A percentile compares a stretch with the other conserved stretches of the same genome.
These are phyloP conservation scores for Chiroxiphia lanceolata DNA, from an alignment of 2,797 vertebrate species.

Conservation along the genomic window DNA sequence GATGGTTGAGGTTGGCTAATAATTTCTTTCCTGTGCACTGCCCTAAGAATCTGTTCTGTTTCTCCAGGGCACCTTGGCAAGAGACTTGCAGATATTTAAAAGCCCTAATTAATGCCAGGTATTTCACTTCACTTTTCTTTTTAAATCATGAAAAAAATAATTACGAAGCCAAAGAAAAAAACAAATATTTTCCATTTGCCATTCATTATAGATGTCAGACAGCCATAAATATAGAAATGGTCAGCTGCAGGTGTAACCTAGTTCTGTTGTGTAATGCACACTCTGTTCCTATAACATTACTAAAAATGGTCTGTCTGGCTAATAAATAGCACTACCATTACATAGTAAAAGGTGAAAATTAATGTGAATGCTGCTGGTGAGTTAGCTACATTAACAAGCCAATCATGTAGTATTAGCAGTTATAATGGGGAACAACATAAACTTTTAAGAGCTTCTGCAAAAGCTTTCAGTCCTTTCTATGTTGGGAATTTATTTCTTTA, in stretches of 20 bases:
- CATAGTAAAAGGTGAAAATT: conserved; percentile 63
- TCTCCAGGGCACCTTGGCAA: conserved; percentile 34
- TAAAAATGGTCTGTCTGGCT: conserved; percentile 56
- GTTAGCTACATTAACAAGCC: conserved; percentile 31
- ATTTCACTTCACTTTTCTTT: conserved; percentile 58
- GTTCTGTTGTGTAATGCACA: conserved; percentile 42
- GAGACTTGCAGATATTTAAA: conserved; percentile 54
- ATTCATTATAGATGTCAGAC: conserved; percentile 59
- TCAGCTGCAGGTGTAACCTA: conserved; percentile 62
- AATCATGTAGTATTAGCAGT: conserved; percentile 24
- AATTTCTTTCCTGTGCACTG: conserved; percentile 55
- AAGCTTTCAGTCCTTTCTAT: not conserved
- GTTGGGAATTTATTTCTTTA: not conserved
- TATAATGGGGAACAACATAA: conserved; percentile 22
- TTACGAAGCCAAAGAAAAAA: conserved; percentile 13
- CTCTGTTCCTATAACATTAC: conserved; percentile 46
- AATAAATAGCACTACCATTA: conserved; percentile 60
- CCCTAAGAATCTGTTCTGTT: conserved; percentile 33
- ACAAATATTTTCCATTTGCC: conserved; percentile 58
- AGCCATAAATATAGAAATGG: conserved; percentile 60
- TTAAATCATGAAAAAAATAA: conserved; percentile 53
- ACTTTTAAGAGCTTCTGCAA: conserved; percentile 44
- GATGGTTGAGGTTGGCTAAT: conserved; percentile 45
- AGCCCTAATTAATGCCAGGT: conserved; percentile 60
- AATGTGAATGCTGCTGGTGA: conserved; percentile 22